Base-by-base conservation (phyloP, 1,140 invertebrate genomes). In the Pseudomyrmex cubaensis region DNA sequence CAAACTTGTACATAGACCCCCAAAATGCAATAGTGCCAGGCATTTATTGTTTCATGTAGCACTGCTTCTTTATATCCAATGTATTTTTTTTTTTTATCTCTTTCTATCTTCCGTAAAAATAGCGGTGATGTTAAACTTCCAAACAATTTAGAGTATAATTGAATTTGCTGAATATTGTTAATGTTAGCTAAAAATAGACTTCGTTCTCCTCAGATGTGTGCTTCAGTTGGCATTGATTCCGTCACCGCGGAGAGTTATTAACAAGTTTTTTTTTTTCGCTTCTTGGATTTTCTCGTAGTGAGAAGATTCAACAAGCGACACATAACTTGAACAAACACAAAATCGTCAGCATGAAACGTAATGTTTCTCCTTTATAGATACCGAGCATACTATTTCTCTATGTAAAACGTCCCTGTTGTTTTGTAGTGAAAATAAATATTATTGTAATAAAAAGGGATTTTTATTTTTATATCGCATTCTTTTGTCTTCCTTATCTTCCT, bases 401-500 rank as follows among this genome's bases (percentile, higher is more conserved):
- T 91, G 82, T 91, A 92, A 87, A 92, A 91, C 83, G 20, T 85
- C 89, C 87, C 90, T 90, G 90, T 93, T 94, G 90, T 91, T 90
- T 93, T 93, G 89, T 93, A 93, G 90, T 94, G 93, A 92, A 93
- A 94, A 94, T 94, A 93, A 93, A 93, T 93, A 90, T 90, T 91
- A 92, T 93, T 93, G 84, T 91, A 89, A 88, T 90, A 93, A 90
- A 44, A 90, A 87, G 56, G 17, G 20, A 35, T 3, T 59, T 2
- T 7, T 80, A 8, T 48, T 35, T 35, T 35, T 35, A 35, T 35
- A 7, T 35, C 35, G 5, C 5, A 35, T 35, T 35, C 35, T 35
- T 35, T 4, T 35, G 5, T 35, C 5, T 35, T 35, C 35, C 35
- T 5, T 7, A 35, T 35, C 35, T 35, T 35, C 35, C 35, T 35